Conservation (phyloP, 1,140 invertebrate genomes). For the Mercenaria mercenaria region DNA sequence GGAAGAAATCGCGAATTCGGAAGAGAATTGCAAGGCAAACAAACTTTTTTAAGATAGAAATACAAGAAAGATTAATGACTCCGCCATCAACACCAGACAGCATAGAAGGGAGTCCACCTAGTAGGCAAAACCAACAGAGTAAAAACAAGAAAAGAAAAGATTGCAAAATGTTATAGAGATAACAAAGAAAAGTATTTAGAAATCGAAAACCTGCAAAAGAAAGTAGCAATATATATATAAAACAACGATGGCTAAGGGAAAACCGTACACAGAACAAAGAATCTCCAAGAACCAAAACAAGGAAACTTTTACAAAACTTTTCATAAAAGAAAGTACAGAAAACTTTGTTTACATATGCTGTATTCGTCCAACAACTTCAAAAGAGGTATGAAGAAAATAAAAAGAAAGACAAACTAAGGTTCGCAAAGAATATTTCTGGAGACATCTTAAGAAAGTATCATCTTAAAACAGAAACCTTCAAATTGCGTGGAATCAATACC, state of each 20-base stretch:
- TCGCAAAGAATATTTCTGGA: neutral
- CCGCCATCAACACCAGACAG: slow-evolving; percentile 21
- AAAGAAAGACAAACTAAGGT: neutral
- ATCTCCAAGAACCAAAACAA: slow-evolving; percentile 30
- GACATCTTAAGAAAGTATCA: neutral
- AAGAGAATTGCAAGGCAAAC: too few species aligned
- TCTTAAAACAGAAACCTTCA: neutral
- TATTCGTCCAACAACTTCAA: neutral
- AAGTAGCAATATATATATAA: neutral
- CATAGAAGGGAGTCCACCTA: too few species aligned
- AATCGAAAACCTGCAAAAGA: neutral
- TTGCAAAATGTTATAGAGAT: neutral
- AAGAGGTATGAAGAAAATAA: slow-evolving; percentile 10
- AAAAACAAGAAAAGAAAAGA: slow-evolving; percentile 13
- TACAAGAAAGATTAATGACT: neutral
- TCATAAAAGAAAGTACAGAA: neutral
- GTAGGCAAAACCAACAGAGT: too few species aligned
- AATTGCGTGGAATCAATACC: neutral
- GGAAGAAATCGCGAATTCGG: too few species aligned
- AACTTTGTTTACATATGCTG: neutral
- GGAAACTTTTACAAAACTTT: neutral
- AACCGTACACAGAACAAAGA: neutral
- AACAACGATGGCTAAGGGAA: neutral
- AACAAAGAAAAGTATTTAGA: neutral
- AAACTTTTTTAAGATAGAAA: neutral